A percentile compares a stretch with the other conserved stretches of the same genome.
Evolutionary conservation across 2,888 invertebrate genomes (phyloP).

Genomic region (Brenthis hecate): DNA sequence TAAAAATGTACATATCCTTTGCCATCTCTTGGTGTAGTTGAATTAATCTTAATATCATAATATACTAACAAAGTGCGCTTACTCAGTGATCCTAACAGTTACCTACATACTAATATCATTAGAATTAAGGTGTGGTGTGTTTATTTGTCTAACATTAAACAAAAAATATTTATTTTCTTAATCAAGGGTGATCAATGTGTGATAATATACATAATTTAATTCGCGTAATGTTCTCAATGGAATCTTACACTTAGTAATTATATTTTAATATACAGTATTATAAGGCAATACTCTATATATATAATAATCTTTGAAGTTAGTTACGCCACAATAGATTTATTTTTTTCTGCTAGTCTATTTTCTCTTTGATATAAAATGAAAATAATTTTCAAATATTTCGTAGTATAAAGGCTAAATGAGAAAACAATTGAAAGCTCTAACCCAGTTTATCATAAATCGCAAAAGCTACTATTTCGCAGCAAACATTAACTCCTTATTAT

Average conservation of each 20-base stretch:
- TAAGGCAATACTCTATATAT: conserved; percentile 21
- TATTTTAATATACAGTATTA: conserved; percentile 11
- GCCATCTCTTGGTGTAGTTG: conserved; percentile 7
- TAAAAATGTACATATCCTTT: conserved; percentile 21
- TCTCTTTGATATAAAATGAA: not conserved
- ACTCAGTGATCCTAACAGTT: conserved; percentile 62
- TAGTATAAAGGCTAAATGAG: conserved; percentile 1
- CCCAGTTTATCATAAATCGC: not conserved
- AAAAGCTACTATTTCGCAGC: conserved; percentile 1
- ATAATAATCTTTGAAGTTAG: not conserved
- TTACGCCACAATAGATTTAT: conserved; percentile 4
- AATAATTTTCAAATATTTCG: not conserved
- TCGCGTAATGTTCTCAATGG: conserved; percentile 16
- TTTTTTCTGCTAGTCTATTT: conserved; percentile 16
- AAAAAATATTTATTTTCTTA: conserved; percentile 34
- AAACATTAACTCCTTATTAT: not conserved
- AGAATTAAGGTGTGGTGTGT: conserved; percentile 80
- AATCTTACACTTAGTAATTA: conserved; percentile 9
- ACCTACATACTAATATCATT: conserved; percentile 48
- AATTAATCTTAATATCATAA: conserved; percentile 27
- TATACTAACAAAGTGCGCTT: conserved; percentile 40
- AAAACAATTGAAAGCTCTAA: conserved; percentile 6
- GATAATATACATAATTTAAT: not conserved
- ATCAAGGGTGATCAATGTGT: conserved; percentile 26
- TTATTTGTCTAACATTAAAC: conserved; percentile 48